Evolutionary conservation across 2,888 invertebrate genomes (phyloP).

Genomic region (Phlogophora meticulosa): DNA sequence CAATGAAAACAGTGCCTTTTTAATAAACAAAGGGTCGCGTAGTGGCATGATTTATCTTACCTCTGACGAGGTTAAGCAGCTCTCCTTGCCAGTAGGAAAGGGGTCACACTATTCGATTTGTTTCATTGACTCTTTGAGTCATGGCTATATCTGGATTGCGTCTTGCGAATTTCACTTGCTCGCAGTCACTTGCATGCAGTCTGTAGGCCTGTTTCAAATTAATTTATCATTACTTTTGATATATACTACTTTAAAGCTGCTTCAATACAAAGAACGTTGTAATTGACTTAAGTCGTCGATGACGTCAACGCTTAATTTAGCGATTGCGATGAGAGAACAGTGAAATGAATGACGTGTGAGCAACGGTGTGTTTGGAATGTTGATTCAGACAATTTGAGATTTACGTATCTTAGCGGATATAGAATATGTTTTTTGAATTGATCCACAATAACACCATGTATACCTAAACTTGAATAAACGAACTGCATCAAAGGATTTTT

Average conservation of each 20-base stretch:
- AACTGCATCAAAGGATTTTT: not conserved
- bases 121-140: conserved; percentile 75
- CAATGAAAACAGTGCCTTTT: conserved; percentile 4
- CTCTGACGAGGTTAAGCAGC: conserved; percentile 35
- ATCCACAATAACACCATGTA: too few species aligned
- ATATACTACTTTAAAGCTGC: conserved; percentile 49
- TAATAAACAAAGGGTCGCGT: conserved; percentile 5
- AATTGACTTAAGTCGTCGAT: conserved; percentile 51
- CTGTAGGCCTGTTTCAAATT: conserved; percentile 51
- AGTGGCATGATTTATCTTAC: conserved; percentile 19
- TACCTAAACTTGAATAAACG: not conserved
- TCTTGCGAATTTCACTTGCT: conserved; percentile 69
- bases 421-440: not conserved
- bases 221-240: conserved; percentile 63
- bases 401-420: not conserved
- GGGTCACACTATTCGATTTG: conserved; percentile 64
- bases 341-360: conserved; percentile 36
- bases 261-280: conserved; percentile 52
- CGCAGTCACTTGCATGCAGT: conserved; percentile 61
- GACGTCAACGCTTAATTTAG: conserved; percentile 56
- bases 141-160: conserved; percentile 77
- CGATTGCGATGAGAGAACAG: conserved; percentile 50
- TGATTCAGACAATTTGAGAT: conserved; percentile 5
- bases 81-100: conserved; percentile 65
- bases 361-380: conserved; percentile 32